Conservation (phyloP, 2,113 vertebrate species). For the Cisticola juncidis region DNA sequence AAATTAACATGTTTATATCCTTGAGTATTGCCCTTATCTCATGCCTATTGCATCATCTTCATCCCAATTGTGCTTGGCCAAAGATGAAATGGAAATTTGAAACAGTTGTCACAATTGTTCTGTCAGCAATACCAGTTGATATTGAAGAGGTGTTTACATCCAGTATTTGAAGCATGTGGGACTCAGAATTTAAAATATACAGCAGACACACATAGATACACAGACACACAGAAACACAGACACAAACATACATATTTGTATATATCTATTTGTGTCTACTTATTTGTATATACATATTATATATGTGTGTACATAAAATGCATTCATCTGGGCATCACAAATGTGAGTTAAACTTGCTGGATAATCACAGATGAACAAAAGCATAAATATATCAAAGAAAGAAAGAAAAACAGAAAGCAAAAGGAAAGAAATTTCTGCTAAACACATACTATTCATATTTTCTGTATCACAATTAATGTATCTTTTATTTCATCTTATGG, state of each 20-base stretch:
- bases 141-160: not conserved
- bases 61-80: not conserved
- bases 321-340: not conserved
- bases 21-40: not conserved
- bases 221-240: not conserved
- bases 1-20: not conserved
- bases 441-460: not conserved
- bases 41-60: not conserved
- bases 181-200: not conserved
- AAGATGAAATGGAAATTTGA: not conserved
- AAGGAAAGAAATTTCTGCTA: not conserved
- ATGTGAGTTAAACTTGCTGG: not conserved
- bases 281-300: not conserved
- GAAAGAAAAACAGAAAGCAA: not conserved
- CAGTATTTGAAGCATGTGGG: not conserved
- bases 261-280: not conserved
- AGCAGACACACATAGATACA: too few relatives aligned
- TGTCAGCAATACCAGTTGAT: not conserved
- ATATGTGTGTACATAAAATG: not conserved
- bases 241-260: fast-evolving
- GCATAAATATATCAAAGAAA: not conserved
- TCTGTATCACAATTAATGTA: not conserved
- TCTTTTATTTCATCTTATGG: not conserved
- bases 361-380: not conserved
- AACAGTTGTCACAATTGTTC: not conserved